Evolutionary conservation across 2,888 invertebrate genomes (phyloP), one percentile per base, ranked within the genome.

Genomic region (Theristus sp.): DNA sequence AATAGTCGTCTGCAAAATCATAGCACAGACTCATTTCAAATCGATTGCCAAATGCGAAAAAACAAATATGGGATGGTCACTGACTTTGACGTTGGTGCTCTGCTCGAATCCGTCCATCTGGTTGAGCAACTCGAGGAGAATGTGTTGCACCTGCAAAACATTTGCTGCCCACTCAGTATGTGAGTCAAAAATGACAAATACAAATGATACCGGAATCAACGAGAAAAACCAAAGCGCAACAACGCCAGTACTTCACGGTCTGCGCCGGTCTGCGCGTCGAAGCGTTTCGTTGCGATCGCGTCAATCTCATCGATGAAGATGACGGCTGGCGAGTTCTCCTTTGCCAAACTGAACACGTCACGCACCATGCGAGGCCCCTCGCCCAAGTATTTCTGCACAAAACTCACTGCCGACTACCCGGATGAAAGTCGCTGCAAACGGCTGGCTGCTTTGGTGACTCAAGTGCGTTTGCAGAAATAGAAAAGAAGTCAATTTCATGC

Each of bases 41-140:
- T n/a, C n/a, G n/a, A n/a, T n/a, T n/a, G n/a, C n/a, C n/a, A n/a
- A n/a, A n/a, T n/a, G n/a, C n/a, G n/a, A n/a, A n/a, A n/a, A n/a
- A n/a, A n/a, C n/a, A n/a, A n/a, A n/a, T 46, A 10, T 46, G 10
- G 46, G 13, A 22, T 10, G 10, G 22, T 10, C 13, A 10, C n/a
- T n/a, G 6, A 82, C 94, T 81, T 99, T 98, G 24, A 98, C 96
- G 79, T 99, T 98, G n/a, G 96, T 94, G 1, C 93, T 94, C 77
- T 98, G 96, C 78, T 99, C 98, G 75, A 98, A 98, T 58, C 98
- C 98, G 77, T 98, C 98, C 98, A 98, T 98, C 78, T 98, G 98
- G 79, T 99, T 98, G 10, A 98, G 81, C 61, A 98, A 80, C 74
- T 99, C 98, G 26, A 98, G 79, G 30, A 98, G 78, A 75, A 98